Conservation (phyloP, 2,888 invertebrate species). For the Andrena dorsata region DNA sequence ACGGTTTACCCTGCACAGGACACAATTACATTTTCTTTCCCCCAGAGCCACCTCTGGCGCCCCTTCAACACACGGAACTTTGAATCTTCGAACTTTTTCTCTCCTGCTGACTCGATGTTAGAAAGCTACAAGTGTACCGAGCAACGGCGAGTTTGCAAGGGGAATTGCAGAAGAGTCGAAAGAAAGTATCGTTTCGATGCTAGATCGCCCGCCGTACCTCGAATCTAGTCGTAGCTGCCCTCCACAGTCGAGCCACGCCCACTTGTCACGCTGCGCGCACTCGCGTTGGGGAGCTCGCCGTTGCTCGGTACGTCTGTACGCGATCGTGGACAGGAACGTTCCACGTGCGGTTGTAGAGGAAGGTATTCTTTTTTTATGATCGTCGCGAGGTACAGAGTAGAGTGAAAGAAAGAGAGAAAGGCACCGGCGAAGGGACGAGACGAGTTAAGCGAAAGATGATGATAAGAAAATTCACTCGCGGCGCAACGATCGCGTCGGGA, state of each 20-base stretch:
- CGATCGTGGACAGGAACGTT: not conserved
- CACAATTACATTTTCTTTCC: not conserved
- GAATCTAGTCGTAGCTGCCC: too few relatives aligned
- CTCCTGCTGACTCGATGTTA: too few relatives aligned
- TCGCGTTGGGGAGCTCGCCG: too few relatives aligned
- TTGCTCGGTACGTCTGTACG: not conserved
- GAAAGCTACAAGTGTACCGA: too few relatives aligned
- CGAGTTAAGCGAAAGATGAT: constrained; percentile 5
- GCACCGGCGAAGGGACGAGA: not conserved
- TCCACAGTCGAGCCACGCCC: too few relatives aligned
- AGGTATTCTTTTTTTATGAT: constrained; percentile 1
- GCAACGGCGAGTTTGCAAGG: too few relatives aligned
- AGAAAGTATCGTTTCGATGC: too few relatives aligned
- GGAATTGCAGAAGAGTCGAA: too few relatives aligned
- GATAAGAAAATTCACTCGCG: constrained; percentile 38
- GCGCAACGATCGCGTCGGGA: constrained; percentile 54
- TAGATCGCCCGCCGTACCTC: too few relatives aligned
- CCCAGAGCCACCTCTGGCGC: too few relatives aligned
- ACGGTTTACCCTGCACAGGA: too few relatives aligned
- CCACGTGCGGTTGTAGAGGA: not conserved
- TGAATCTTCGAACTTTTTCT: not conserved
- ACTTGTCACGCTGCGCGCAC: too few relatives aligned
- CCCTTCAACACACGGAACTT: not conserved
- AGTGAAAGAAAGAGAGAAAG: constrained; percentile 6
- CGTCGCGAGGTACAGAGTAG: not conserved